Percentiles rank a stretch among this genome's conserved stretches.
Conservation (phyloP, 2,113 vertebrate genomes). For the Coreoperca whiteheadi region DNA sequence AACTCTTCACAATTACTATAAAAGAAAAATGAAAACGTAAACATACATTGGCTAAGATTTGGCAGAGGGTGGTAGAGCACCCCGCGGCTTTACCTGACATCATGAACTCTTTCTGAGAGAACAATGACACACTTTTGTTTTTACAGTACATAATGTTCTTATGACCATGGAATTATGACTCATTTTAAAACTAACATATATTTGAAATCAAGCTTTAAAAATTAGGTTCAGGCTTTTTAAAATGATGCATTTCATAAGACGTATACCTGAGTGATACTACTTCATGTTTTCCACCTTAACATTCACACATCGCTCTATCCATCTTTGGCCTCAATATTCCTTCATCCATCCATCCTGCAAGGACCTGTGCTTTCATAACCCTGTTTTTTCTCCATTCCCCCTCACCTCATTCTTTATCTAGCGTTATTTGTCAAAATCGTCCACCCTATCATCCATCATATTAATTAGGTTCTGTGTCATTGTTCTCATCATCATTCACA, state of each 20-base stretch:
- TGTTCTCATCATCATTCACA: slow-evolving; percentile 68
- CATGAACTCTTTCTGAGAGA: neutral
- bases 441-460: slow-evolving; percentile 59
- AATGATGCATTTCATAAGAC: neutral
- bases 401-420: slow-evolving; percentile 55
- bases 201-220: neutral
- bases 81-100: neutral
- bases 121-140: neutral
- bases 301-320: slow-evolving; percentile 21
- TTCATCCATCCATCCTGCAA: slow-evolving; percentile 37
- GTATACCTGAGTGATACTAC: neutral
- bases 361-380: slow-evolving; percentile 41
- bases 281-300: slow-evolving; percentile 1
- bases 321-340: slow-evolving; percentile 38
- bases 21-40: neutral
- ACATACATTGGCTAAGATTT: neutral
- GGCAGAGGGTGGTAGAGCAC: too few species aligned
- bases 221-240: neutral
- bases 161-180: neutral
- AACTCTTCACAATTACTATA: neutral
- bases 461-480: slow-evolving; percentile 67
- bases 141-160: neutral
- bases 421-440: slow-evolving; percentile 61
- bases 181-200: neutral
- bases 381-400: slow-evolving; percentile 16